These are phyloP conservation scores for Chrysolophus pictus DNA, from an alignment of 2,797 vertebrate species.

Conservation along the genomic window DNA sequence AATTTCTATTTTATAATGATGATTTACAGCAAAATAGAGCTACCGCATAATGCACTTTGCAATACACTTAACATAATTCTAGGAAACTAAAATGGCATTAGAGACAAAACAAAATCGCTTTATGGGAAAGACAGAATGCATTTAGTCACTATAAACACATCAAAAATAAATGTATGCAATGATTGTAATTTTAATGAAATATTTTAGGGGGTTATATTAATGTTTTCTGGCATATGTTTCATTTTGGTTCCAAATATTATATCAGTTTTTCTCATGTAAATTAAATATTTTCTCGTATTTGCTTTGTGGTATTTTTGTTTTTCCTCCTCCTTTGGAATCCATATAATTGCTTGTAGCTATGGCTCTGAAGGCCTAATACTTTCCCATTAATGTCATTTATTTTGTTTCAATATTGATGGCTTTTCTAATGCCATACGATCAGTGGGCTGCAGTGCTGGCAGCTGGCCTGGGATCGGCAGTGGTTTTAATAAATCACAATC, in stretches of 20 bases:
- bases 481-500: slow-evolving; percentile 99
- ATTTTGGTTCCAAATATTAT: slow-evolving; percentile 64
- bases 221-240: slow-evolving; percentile 64
- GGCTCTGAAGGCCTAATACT: slow-evolving; percentile 86
- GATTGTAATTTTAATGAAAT: slow-evolving; percentile 67
- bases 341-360: slow-evolving; percentile 88
- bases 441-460: slow-evolving; percentile 95
- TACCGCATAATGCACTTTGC: slow-evolving; percentile 74
- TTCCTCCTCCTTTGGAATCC: slow-evolving; percentile 81
- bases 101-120: slow-evolving; percentile 73
- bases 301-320: slow-evolving; percentile 75
- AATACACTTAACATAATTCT: slow-evolving; percentile 79
- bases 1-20: slow-evolving; percentile 69
- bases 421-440: slow-evolving; percentile 98
- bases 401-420: slow-evolving; percentile 96
- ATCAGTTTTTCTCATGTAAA: slow-evolving; percentile 72
- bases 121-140: slow-evolving; percentile 72
- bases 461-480: slow-evolving; percentile 91
- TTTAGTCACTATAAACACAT: slow-evolving; percentile 71
- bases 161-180: slow-evolving; percentile 74
- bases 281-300: slow-evolving; percentile 80
- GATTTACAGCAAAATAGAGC: slow-evolving; percentile 67
- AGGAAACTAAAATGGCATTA: slow-evolving; percentile 77
- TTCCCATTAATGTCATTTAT: slow-evolving; percentile 95
- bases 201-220: slow-evolving; percentile 55